These are phyloP conservation scores for Athalia circularis DNA, from an alignment of 2,888 invertebrate species.

Conservation along the genomic window DNA sequence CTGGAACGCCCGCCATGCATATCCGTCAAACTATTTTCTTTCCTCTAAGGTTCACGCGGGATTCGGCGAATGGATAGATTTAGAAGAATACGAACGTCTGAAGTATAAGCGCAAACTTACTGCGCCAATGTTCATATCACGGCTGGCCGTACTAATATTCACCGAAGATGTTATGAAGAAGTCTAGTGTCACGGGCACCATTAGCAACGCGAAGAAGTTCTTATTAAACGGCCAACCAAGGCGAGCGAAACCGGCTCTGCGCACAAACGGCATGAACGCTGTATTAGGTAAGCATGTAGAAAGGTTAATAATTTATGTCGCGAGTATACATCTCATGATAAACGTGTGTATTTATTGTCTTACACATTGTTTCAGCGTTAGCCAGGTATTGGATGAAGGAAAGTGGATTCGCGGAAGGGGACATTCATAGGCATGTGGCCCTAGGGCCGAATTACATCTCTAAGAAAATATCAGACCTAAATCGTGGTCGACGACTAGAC, in stretches of 20 bases:
- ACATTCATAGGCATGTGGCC: slow-evolving; percentile 4
- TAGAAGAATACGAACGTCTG: not conserved
- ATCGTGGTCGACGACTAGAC: not conserved
- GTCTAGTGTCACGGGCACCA: slow-evolving; percentile 15
- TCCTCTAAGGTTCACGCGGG: slow-evolving; percentile 22
- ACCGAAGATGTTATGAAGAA: not conserved
- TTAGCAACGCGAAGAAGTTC: slow-evolving; percentile 24
- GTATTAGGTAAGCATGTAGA: slow-evolving; percentile 9
- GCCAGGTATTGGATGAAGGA: not conserved
- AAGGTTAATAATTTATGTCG: too few relatives aligned
- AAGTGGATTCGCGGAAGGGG: not conserved
- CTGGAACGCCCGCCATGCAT: too few relatives aligned
- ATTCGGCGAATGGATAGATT: slow-evolving; percentile 8
- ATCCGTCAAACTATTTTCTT: too few relatives aligned
- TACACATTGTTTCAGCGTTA: slow-evolving; percentile 15
- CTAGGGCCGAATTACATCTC: not conserved
- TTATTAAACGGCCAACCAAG: too few relatives aligned
- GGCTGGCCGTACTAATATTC: not conserved
- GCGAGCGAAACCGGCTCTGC: slow-evolving; percentile 14
- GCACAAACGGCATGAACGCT: slow-evolving; percentile 1
- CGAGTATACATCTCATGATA: too few relatives aligned
- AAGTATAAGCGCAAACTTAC: not conserved
- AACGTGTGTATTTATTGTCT: slow-evolving; percentile 1
- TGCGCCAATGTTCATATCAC: slow-evolving; percentile 1
- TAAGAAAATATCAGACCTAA: slow-evolving; percentile 15